Evolutionary conservation across 92 coral and sea anemone genomes (phyloP).

Genomic region (Galaxea fascicularis): DNA sequence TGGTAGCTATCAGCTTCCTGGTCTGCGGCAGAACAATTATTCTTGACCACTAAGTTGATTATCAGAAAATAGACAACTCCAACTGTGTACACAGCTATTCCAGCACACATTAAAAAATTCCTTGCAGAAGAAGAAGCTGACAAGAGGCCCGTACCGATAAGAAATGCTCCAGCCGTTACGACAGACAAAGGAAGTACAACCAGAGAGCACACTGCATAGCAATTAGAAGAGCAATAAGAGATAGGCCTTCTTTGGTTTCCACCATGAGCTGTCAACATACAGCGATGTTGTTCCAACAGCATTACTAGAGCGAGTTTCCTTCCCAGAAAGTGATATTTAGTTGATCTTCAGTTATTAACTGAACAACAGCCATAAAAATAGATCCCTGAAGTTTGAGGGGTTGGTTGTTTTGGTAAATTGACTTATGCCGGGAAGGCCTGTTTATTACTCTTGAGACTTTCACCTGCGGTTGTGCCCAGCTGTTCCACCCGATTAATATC

Average conservation of each 20-base stretch:
- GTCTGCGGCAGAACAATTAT: background rate
- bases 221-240: background rate
- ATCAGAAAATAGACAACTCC: constrained; percentile 17
- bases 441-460: background rate
- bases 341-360: background rate
- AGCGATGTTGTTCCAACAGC: too few relatives aligned
- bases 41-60: background rate
- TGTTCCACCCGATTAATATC: background rate
- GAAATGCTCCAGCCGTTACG: constrained; percentile 25
- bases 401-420: too few relatives aligned
- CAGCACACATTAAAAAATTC: background rate
- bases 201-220: background rate
- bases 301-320: background rate
- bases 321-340: background rate
- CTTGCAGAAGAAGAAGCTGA: background rate
- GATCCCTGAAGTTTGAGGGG: background rate
- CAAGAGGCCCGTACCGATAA: constrained; percentile 10
- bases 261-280: background rate
- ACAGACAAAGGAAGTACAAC: constrained; percentile 11
- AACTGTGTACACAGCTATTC: background rate
- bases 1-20: background rate
- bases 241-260: background rate
- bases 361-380: background rate
- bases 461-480: background rate
- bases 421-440: too few relatives aligned